These are phyloP conservation scores for Riparia riparia DNA, from an alignment of 2,113 vertebrate genomes.

Conservation along the genomic window DNA sequence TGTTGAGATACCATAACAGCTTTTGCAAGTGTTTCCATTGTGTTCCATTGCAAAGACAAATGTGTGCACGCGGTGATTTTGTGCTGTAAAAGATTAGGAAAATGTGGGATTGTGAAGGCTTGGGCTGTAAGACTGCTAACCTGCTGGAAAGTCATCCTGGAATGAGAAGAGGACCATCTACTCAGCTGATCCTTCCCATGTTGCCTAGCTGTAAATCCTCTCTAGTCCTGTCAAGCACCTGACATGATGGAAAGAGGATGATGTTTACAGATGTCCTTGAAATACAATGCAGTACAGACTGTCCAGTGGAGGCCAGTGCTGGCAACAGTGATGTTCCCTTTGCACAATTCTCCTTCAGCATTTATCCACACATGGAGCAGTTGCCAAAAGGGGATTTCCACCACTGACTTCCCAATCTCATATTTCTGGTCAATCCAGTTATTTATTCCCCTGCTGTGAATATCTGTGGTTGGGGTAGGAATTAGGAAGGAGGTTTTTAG, in stretches of 20 bases:
- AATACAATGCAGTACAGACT: background rate
- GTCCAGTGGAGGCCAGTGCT: background rate
- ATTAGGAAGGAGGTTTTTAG: conserved; percentile 27
- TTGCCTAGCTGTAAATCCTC: background rate
- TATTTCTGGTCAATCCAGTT: background rate
- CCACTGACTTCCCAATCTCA: background rate
- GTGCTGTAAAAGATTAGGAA: background rate
- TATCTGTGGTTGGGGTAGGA: conserved; percentile 9
- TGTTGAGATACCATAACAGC: background rate
- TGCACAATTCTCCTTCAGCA: background rate
- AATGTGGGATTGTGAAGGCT: background rate
- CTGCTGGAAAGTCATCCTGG: background rate
- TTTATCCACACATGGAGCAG: background rate
- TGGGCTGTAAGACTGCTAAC: background rate
- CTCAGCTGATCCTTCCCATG: background rate
- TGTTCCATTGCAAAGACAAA: background rate
- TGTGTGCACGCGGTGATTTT: background rate
- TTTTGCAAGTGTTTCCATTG: background rate
- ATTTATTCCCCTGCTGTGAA: conserved; percentile 28
- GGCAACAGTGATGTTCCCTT: conserved; percentile 1
- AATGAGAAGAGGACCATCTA: background rate
- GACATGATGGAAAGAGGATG: background rate
- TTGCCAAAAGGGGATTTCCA: conserved; percentile 60
- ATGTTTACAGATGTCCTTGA: background rate
- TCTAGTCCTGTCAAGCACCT: background rate